phyloP scores from a whole-genome alignment of 2,113 vertebrate species.

The Leucopsar rothschildi region DNA sequence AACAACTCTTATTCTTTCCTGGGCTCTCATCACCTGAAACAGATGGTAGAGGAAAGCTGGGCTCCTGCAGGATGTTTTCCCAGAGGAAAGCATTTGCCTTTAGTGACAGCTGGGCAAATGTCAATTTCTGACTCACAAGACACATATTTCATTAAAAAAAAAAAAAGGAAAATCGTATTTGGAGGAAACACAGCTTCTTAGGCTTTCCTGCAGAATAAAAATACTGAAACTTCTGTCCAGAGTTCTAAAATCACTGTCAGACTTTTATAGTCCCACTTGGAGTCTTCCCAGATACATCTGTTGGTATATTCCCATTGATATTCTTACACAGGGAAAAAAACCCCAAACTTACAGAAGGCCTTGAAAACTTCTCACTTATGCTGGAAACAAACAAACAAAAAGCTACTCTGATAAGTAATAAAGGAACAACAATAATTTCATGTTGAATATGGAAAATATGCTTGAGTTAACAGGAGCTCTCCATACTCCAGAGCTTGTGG shows the following conservation, averaged over 20 bases:
- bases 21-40: background rate
- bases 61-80: background rate
- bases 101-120: slow-evolving; percentile 16
- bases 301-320: background rate
- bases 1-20: background rate
- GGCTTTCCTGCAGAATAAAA: background rate
- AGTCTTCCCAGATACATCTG: background rate
- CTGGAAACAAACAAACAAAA: background rate
- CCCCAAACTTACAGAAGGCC: background rate
- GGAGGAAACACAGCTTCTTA: background rate
- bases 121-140: background rate
- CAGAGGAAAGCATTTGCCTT: background rate
- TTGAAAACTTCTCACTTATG: background rate
- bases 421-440: background rate
- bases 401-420: background rate
- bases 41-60: background rate
- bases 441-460: background rate
- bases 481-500: accelerated
- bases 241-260: background rate
- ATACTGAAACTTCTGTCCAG: background rate
- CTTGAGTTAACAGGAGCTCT: background rate
- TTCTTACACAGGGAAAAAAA: background rate
- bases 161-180: background rate
- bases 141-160: background rate
- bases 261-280: background rate